Base-by-base conservation (phyloP, 2,888 invertebrate genomes). In the Eupithecia exiguata region DNA sequence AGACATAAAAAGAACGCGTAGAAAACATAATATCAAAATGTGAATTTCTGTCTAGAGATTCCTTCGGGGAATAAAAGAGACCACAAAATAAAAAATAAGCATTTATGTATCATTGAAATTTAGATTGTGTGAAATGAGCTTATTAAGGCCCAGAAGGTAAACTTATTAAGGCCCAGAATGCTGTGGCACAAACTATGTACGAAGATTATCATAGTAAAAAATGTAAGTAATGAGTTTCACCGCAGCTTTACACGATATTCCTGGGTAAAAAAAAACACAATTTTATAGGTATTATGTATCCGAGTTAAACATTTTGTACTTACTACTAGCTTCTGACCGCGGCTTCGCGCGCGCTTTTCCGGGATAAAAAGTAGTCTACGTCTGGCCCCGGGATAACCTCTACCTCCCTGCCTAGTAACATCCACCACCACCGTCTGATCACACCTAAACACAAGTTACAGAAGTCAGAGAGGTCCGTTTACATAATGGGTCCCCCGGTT, bases 61-160 rank as follows among this genome's bases (percentile, higher is more conserved):
- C 63, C n/a, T 38, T 12, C n/a, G n/a, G n/a, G 63, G 63, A n/a
- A 63, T n/a, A 12, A 16, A 35, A n/a, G 2, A 38, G 30, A 35
- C 63, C 63, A 63, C 36, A 63, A 63, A 63, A 63, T 63, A 63
- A 63, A 63, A 63, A 36, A 38, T 63, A 63, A 38, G 36, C 38
- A n/a, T 36, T n/a, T 0, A 4, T 38, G 12, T n/a, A 5, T 63
- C 38, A 63, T 36, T 63, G 36, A 63, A 63, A 63, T 63, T 4
- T 38, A 36, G 63, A 38, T 35, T 38, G 12, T 36, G 36, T n/a
- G n/a, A 63, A 38, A n/a, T 9, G n/a, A 63, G 38, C 36, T 36
- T 63, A n/a, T 36, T 38, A 63, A 21, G 38, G n/a, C 16, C 16
- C 16, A 62, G 35, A 62, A 30, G 6, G 9, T 35, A n/a, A n/a